phyloP scores from a whole-genome alignment of 2,113 vertebrate genomes.

The Sinocyclocheilus anshuiensis region DNA sequence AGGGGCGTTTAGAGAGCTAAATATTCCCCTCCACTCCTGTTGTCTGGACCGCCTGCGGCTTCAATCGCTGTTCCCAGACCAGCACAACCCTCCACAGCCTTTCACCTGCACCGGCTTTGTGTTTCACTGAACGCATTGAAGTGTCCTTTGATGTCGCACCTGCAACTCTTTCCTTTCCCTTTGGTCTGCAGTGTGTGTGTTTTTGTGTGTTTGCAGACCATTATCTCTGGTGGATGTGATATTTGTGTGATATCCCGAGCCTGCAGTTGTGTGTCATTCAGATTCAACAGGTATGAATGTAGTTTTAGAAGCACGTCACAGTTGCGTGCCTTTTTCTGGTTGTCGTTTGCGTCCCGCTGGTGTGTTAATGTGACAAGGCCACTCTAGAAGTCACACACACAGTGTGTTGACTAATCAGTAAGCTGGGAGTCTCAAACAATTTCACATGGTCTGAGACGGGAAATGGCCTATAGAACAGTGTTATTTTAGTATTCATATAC shows the following conservation, averaged over 20 bases:
- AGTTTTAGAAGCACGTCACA: not conserved
- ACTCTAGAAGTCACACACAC: conserved; percentile 11
- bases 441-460: not conserved
- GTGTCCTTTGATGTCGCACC: not conserved
- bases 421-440: not conserved
- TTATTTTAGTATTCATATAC: no score
- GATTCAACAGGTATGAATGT: not conserved
- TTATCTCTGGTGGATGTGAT: not conserved
- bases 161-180: not conserved
- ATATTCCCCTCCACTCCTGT: not conserved
- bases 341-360: not conserved
- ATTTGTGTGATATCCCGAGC: not conserved
- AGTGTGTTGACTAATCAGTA: not conserved
- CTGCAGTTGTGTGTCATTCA: not conserved
- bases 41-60: not conserved
- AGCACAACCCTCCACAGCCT: not conserved
- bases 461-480: not conserved
- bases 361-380: not conserved
- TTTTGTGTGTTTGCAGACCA: not conserved
- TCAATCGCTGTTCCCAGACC: conserved; percentile 17
- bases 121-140: not conserved
- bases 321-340: not conserved
- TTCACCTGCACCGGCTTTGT: conserved; percentile 12
- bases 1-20: not conserved
- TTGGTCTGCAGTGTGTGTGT: not conserved